Evolutionary conservation across 2,113 vertebrate species (phyloP).

Genomic region (Amphiprion ocellaris): DNA sequence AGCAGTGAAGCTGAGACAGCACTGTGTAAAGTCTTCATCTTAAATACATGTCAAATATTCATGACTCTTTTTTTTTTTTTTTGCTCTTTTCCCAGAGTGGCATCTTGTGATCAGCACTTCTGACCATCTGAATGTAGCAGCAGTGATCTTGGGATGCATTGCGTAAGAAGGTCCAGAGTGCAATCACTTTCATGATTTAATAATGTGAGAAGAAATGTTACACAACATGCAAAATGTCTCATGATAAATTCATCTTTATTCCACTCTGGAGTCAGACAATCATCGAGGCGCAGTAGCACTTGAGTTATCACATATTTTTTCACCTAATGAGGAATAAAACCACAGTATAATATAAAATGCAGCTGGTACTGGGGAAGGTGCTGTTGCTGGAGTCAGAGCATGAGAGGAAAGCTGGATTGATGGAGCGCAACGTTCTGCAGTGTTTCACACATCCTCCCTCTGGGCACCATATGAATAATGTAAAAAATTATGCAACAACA

Average conservation of each 20-base stretch:
- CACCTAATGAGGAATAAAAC: neutral
- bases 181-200: slow-evolving; percentile 53
- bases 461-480: slow-evolving; percentile 52
- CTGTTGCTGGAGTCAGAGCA: neutral
- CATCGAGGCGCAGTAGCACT: neutral
- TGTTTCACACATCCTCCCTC: slow-evolving; percentile 14
- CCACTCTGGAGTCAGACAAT: neutral
- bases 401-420: neutral
- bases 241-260: slow-evolving; percentile 1
- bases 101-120: slow-evolving; percentile 26
- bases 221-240: slow-evolving; percentile 44
- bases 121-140: slow-evolving; percentile 51
- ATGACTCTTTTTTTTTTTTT: slow-evolving; percentile 9
- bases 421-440: slow-evolving; percentile 10
- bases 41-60: slow-evolving; percentile 61
- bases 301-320: slow-evolving; percentile 3
- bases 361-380: neutral
- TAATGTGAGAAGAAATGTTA: slow-evolving; percentile 68
- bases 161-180: slow-evolving; percentile 60
- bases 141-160: slow-evolving; percentile 46
- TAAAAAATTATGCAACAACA: slow-evolving; percentile 36
- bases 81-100: slow-evolving; percentile 15
- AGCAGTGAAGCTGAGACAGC: slow-evolving; percentile 54
- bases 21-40: slow-evolving; percentile 43
- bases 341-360: neutral